phyloP scores from a whole-genome alignment of 2,113 vertebrate species.

The Poeciliopsis retropinna region DNA sequence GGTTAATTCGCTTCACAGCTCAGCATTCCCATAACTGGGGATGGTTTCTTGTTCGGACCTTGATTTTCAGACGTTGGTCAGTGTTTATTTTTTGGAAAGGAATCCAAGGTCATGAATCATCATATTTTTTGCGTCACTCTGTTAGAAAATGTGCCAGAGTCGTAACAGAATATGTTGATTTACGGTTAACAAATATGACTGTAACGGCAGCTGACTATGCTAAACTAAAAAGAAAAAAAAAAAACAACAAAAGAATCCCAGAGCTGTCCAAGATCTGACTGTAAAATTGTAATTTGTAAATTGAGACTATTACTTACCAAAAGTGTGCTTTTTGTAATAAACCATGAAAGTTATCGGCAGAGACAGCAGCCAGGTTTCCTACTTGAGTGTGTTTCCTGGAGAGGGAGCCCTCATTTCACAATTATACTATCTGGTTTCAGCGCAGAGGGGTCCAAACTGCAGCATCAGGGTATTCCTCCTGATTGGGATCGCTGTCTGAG shows the following conservation, averaged over 20 bases:
- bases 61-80: constrained; percentile 22
- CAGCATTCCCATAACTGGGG: constrained; percentile 17
- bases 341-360: constrained; percentile 61
- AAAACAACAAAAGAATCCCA: constrained; percentile 46
- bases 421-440: constrained; percentile 78
- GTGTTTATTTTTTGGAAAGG: constrained; percentile 25
- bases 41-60: neutral
- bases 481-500: constrained; percentile 74
- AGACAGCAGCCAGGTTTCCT: constrained; percentile 69
- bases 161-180: constrained; percentile 33
- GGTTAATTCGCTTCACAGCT: constrained; percentile 33
- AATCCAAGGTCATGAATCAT: constrained; percentile 55
- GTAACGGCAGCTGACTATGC: constrained; percentile 32
- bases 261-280: constrained; percentile 26
- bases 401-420: constrained; percentile 70
- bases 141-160: constrained; percentile 53
- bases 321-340: constrained; percentile 62
- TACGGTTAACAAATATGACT: constrained; percentile 55
- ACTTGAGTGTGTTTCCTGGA: constrained; percentile 67
- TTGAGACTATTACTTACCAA: constrained; percentile 68
- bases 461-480: constrained; percentile 76
- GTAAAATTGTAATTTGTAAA: constrained; percentile 62
- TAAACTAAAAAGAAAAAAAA: constrained; percentile 2
- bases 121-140: constrained; percentile 40
- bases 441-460: constrained; percentile 68